Base-by-base conservation (phyloP, 2,113 vertebrate species). In the Callocephalon fimbriatum region DNA sequence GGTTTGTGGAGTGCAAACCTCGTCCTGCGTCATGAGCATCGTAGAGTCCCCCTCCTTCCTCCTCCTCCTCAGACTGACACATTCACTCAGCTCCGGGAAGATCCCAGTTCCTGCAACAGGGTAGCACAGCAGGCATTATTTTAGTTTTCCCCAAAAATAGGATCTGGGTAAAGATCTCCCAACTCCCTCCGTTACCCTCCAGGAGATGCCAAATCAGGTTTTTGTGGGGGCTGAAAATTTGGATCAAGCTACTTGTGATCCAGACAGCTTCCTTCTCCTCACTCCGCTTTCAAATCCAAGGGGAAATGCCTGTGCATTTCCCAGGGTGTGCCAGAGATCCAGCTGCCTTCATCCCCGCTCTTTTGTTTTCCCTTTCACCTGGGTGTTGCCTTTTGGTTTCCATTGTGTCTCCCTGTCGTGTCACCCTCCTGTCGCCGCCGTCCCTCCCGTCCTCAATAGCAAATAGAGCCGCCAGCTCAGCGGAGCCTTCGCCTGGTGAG, bases 401-500 rank as follows among this genome's bases (percentile, higher is more conserved):
- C 95, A 70, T 96, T 66, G 85, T 91, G 88, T 98, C 84, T 92
- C 84, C 97, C 62, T 92, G 91, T 80, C 68, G 93, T 95, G 94
- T 76, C 86, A 17, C 89, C 54, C 47, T 65, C 62, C 92, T 38
- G 1, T 58, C 12, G 40, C 79, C 40, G 8, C 95, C 45, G 22
- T 97, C 93, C 97, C 79, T 97, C 90, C 92, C 89, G 10, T 90
- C 92, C 94, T 95, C 93, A 48, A 70, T 97, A 98, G 97, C 96
- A 79, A 44, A 95, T 97, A 97, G 98, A 99, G 86, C 98, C 98
- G 18, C 90, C 98, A 86, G 98, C 96, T 97, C 97, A 98, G 97
- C 95, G 98, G 97, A 98, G 97, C 97, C 98, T 98, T 86, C 98
- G 98, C 88, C 98, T 98, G 96, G 97, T 98, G 97, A 97, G 93